Base-by-base conservation (phyloP, 2,888 invertebrate species). In the Doris montereyensis region DNA sequence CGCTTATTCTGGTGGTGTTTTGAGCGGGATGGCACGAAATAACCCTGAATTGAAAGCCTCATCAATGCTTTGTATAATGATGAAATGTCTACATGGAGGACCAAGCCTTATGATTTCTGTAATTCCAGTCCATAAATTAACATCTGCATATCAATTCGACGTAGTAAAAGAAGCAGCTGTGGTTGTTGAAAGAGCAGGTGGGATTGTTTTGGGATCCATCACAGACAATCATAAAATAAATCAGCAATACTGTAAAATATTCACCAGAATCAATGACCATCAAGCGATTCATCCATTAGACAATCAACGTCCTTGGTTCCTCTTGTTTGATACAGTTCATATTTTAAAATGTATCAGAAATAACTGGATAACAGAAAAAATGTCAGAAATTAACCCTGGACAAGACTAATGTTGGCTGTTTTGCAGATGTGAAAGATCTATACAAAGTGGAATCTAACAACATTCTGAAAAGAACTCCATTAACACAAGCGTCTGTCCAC, bases 321-420 rank as follows among this genome's bases (percentile, higher is more conserved):
- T 71, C n/a, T 41, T 71, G 24, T 71, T 71, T 26, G 34, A 71
- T 71, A 71, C 32, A 24, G 71, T 71, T 2, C 71, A 71, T 3
- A 24, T 71, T 4, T n/a, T 71, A 17, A 71, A 71, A 71, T 71
- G 32, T 34, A 71, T 71, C 5, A 17, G 71, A 71, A 71, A 71
- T 28, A 71, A 71, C 17, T 71, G 71, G 71, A 71, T 71, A 17
- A 71, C 71, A 35, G 71, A 71, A 71, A 71, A 68, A 68, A 68
- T 28, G 30, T n/a, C 30, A 21, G 30, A 21, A 28, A 8, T 10
- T 28, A 68, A 26, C 68, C 8, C 13, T 28, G 28, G 30, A 21
- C 10, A 8, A 28, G 30, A 13, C 10, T 10, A 8, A 13, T 8
- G 24, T 68, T 21, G 30, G 68, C 21, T 10, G 8, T 8, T 68